A percentile compares a stretch with the other conserved stretches of the same genome.
Conservation (phyloP, 2,888 invertebrate genomes). For the Drosophila nr. perissopoda region DNA sequence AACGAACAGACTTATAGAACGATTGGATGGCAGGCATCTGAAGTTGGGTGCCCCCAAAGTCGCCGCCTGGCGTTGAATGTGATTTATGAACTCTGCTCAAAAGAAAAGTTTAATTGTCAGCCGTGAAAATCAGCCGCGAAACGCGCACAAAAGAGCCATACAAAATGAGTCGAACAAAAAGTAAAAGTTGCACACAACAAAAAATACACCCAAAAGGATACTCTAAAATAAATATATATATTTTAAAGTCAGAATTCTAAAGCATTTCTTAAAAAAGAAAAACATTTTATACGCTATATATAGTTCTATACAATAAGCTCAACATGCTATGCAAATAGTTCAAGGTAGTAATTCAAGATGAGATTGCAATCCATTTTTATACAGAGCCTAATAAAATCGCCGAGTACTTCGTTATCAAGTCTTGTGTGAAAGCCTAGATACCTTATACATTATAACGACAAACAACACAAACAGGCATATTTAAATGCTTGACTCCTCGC, state of each 20-base stretch:
- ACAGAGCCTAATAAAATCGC: not conserved
- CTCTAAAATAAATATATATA: constrained; percentile 2
- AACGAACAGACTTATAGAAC: constrained; percentile 26
- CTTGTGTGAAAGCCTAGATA: not conserved
- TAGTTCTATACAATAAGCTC: no score
- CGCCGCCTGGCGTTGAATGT: constrained; percentile 73
- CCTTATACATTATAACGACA: constrained; percentile 17
- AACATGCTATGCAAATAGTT: not conserved
- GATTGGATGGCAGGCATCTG: constrained; percentile 4
- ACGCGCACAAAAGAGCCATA: constrained; percentile 46
- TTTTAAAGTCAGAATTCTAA: not conserved
- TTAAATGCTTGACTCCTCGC: constrained; percentile 37
- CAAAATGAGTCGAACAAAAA: constrained; percentile 44
- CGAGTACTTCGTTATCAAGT: not conserved
- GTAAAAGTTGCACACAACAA: constrained; percentile 10
- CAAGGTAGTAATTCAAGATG: not conserved
- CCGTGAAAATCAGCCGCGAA: constrained; percentile 72
- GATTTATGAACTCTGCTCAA: constrained; percentile 77
- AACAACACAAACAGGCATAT: constrained; percentile 42
- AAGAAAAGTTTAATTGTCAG: constrained; percentile 82
- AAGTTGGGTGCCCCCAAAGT: constrained; percentile 11
- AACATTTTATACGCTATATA: not conserved
- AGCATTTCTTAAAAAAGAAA: not conserved
- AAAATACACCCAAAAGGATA: constrained; percentile 12
- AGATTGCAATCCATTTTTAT: not conserved